Base-by-base conservation (phyloP, 2,113 vertebrate genomes). In the Nyctibius bracteatus region DNA sequence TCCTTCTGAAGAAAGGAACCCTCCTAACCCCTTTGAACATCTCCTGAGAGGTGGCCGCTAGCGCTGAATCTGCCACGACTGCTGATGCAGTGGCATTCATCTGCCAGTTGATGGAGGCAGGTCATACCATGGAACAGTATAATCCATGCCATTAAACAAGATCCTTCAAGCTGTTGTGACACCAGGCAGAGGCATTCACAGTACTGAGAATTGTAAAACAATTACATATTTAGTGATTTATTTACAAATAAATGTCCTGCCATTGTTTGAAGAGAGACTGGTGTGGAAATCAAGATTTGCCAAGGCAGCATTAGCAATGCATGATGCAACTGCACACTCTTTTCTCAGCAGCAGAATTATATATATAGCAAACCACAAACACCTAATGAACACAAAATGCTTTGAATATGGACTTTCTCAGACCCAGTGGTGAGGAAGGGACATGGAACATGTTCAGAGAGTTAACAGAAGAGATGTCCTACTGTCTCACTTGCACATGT, bases 1-100 rank as follows among this genome's bases (percentile, higher is more conserved):
- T 47, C 10, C 47, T 47, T 47, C 47, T 11, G 47, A 47, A 47
- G 47, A 47, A 47, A 22, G 14, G 17, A 68, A 17, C 5, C 3
- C 15, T 78, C 15, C 11, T 31, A 54, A 3, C 3, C 2, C 0
- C 7, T 73, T 51, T 39, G 31, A 58, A 9, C 10, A 21, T 39
- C 37, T 75, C 8, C 39, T 44, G 7, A 37, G 33, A 57, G 21
- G 28, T 54, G 44, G 20, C 61, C 91, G 31, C n/a, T 68, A 6
- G 10, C 54, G 27, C 41, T 54, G 78, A 68, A 27, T 27, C 49
- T 79, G 30, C 35, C 31, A 9, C 0, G 0, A 27, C 10, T 22
- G 14, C 47, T 71, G 31, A 17, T 59, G 22, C 28, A 47, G 17
- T 30, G 23, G 6, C 22, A 70, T 44, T 86, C 37, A 51, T 39